Percentiles rank a stretch among this genome's conserved stretches.
Evolutionary conservation across 30 jellyfish, hydroid and myxozoan species (phyloP).

Genomic region (Chrysaora quinquecirrha): DNA sequence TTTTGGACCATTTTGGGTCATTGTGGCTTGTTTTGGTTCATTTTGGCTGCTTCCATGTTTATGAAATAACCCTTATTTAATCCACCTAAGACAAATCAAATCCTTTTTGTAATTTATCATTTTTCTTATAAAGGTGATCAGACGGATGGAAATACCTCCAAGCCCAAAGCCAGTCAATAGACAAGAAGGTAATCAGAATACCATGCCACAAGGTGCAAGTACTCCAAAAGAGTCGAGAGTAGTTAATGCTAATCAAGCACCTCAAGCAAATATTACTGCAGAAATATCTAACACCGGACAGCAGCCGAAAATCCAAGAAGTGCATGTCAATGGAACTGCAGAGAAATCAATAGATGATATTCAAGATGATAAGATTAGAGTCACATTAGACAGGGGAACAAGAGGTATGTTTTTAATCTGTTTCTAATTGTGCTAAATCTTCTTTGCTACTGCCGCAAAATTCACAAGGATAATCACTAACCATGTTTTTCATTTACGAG

Average conservation of each 20-base stretch:
- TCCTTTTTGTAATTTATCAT: too few relatives aligned
- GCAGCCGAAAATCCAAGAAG: neutral
- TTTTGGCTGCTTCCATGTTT: too few relatives aligned
- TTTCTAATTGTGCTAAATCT: neutral
- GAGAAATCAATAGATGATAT: conserved; percentile 30
- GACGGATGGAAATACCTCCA: conserved; percentile 46
- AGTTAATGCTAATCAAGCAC: conserved; percentile 12
- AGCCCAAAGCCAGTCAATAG: conserved; percentile 25
- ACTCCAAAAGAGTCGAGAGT: conserved; percentile 49
- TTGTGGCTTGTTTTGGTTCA: too few relatives aligned
- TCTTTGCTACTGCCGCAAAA: too few relatives aligned
- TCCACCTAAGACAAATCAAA: too few relatives aligned
- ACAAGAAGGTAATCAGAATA: conserved; percentile 1
- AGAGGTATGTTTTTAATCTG: conserved; percentile 31
- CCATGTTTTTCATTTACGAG: too few relatives aligned
- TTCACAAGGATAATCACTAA: too few relatives aligned
- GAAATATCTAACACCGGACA: neutral
- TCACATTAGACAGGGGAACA: conserved; percentile 55
- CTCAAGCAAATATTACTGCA: neutral
- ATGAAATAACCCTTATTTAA: too few relatives aligned
- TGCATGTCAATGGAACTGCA: conserved; percentile 20
- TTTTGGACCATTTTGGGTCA: too few relatives aligned
- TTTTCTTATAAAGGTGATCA: too few relatives aligned
- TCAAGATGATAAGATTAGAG: conserved; percentile 31
- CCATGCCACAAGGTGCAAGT: conserved; percentile 46